Conservation (phyloP, 2,888 invertebrate species). For the Cylindroiulus punctatus region DNA sequence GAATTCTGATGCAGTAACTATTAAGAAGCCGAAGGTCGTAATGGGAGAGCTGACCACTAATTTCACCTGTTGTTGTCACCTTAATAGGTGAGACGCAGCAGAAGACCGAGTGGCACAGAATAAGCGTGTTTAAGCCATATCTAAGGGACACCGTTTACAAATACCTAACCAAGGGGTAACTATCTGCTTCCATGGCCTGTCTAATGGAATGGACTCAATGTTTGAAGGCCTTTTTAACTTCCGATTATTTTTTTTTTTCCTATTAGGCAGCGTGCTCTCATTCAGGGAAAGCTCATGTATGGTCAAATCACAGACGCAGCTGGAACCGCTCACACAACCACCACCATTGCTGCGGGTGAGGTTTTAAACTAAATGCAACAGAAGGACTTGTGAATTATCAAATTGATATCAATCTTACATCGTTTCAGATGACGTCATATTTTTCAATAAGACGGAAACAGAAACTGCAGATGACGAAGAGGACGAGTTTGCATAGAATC, state of each 20-base stretch:
- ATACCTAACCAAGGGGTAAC: slow-evolving; percentile 80
- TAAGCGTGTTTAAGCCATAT: slow-evolving; percentile 86
- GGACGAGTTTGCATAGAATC: neutral
- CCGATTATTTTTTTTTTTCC: neutral
- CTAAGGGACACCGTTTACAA: slow-evolving; percentile 82
- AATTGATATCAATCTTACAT: neutral
- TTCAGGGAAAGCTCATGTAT: slow-evolving; percentile 53
- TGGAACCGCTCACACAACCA: slow-evolving; percentile 52
- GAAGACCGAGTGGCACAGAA: slow-evolving; percentile 90
- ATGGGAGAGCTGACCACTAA: too few species aligned
- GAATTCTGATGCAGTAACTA: too few species aligned
- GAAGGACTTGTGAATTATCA: too few species aligned
- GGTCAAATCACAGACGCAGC: slow-evolving; percentile 51
- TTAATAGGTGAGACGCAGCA: slow-evolving; percentile 83
- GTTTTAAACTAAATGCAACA: neutral
- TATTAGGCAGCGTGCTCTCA: slow-evolving; percentile 48
- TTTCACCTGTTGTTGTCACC: too few species aligned
- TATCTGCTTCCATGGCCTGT: too few species aligned
- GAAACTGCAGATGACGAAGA: neutral
- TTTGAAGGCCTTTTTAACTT: neutral
- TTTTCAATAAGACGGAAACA: neutral
- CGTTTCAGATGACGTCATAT: slow-evolving; percentile 42
- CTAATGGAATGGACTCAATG: too few species aligned
- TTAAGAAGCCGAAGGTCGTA: too few species aligned
- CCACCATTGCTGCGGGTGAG: slow-evolving; percentile 51